A percentile compares a stretch with the other conserved stretches of the same genome.
Evolutionary conservation across 2,888 invertebrate genomes (phyloP).

Genomic region (Tachystola acroxantha): DNA sequence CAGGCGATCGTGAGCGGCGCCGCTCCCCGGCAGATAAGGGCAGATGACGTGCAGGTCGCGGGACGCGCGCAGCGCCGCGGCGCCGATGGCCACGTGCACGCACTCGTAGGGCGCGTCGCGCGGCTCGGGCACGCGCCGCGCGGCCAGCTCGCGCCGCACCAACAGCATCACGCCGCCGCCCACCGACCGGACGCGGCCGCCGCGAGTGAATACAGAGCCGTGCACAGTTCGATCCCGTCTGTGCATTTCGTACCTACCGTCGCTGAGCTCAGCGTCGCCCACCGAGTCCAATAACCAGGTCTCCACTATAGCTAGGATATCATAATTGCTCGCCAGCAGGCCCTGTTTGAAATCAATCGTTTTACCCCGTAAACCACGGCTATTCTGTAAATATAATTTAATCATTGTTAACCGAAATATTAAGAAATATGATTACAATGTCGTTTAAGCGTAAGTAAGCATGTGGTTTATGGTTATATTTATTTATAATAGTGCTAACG

Average conservation of each 20-base stretch:
- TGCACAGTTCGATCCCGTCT: neutral
- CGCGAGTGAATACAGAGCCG: neutral
- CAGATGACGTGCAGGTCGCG: conserved; percentile 4
- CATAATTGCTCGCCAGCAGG: neutral
- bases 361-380: neutral
- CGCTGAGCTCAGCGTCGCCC: neutral
- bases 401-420: too few species aligned
- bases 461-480: too few species aligned
- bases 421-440: too few species aligned
- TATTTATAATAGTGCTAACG: too few species aligned
- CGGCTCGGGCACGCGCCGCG: neutral
- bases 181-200: neutral
- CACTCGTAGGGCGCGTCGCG: neutral
- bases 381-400: neutral
- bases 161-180: neutral
- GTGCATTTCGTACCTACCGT: neutral
- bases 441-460: neutral
- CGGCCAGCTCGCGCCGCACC: neutral
- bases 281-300: neutral
- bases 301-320: neutral
- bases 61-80: neutral
- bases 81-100: neutral
- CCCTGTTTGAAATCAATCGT: neutral
- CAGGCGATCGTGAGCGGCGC: neutral
- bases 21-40: conserved; percentile 1